Percentiles rank a stretch among this genome's conserved stretches.
Conservation (phyloP, 2,797 vertebrate genomes). For the Pipistrellus pipistrellus region DNA sequence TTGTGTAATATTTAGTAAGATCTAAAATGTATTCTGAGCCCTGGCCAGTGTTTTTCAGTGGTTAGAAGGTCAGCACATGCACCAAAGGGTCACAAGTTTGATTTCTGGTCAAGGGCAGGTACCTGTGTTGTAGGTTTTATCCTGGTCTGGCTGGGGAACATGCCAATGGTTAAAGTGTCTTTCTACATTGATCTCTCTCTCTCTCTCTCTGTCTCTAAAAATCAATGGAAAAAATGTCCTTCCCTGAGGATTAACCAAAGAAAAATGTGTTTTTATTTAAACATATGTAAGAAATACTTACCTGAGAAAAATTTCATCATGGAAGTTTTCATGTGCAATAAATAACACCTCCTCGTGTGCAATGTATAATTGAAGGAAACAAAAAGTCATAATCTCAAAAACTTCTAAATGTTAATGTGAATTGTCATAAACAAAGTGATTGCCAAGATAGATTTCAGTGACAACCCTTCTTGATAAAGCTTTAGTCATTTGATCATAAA, state of each 20-base stretch:
- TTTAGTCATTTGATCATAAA: not conserved
- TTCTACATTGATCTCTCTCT: too few relatives aligned
- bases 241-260: too few relatives aligned
- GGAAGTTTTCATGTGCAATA: not conserved
- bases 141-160: too few relatives aligned
- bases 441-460: not conserved
- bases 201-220: too few relatives aligned
- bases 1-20: not conserved
- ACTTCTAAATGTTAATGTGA: not conserved
- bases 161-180: too few relatives aligned
- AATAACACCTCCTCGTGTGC: too few relatives aligned
- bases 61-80: too few relatives aligned
- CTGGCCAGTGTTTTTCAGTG: too few relatives aligned
- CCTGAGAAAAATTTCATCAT: not conserved
- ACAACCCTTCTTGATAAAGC: not conserved
- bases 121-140: too few relatives aligned
- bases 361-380: not conserved
- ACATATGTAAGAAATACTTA: not conserved
- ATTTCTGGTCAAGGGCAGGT: too few relatives aligned
- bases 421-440: not conserved
- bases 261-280: not conserved
- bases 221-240: too few relatives aligned
- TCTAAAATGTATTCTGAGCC: not conserved
- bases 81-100: too few relatives aligned
- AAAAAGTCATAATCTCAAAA: not conserved